These are phyloP conservation scores for Molossus molossus DNA, from an alignment of 2,797 vertebrate genomes.

Conservation along the genomic window DNA sequence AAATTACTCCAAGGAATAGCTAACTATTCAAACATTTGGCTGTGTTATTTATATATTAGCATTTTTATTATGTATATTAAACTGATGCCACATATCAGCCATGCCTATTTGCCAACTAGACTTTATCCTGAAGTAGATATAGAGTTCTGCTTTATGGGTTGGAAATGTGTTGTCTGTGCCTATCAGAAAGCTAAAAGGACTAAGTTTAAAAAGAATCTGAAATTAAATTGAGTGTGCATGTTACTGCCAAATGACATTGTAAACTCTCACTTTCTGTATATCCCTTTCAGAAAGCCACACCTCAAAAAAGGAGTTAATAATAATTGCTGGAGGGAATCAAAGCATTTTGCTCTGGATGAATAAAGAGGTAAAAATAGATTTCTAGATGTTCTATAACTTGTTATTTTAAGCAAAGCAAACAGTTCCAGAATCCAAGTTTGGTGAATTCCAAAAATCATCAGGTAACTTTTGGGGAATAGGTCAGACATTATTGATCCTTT, in stretches of 20 bases:
- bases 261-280: neutral
- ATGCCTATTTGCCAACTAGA: constrained; percentile 45
- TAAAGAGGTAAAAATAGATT: constrained; percentile 81
- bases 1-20: constrained; percentile 32
- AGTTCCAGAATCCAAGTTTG: constrained; percentile 43
- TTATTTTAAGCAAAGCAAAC: constrained; percentile 27
- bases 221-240: neutral
- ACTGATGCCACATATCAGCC: neutral
- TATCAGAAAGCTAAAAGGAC: constrained; percentile 26
- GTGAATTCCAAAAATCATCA: constrained; percentile 35
- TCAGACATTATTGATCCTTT: neutral
- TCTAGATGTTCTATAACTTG: neutral
- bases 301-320: constrained; percentile 71
- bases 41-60: neutral
- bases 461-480: neutral
- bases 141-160: neutral
- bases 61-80: neutral
- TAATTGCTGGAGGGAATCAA: constrained; percentile 78
- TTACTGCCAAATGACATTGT: constrained; percentile 22
- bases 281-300: constrained; percentile 62
- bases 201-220: constrained; percentile 7
- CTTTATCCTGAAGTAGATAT: neutral
- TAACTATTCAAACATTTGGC: constrained; percentile 14
- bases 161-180: neutral
- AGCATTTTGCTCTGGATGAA: constrained; percentile 81